Conservation (phyloP, 2,113 vertebrate genomes). For the Geothlypis trichas region DNA sequence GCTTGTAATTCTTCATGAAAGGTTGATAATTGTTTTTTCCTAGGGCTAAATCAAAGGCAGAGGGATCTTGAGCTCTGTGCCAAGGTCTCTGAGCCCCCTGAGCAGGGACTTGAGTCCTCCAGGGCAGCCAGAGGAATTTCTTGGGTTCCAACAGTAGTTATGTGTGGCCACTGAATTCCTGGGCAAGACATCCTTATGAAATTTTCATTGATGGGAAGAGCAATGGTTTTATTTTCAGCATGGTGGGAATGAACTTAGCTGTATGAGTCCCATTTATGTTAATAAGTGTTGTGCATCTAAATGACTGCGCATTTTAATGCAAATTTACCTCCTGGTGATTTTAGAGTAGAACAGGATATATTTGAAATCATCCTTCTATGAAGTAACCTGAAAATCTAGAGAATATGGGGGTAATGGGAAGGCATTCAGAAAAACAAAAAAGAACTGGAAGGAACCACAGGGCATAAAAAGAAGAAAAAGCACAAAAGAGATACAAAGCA, state of each 20-base stretch:
- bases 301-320: not conserved
- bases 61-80: too few relatives aligned
- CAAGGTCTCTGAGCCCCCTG: too few relatives aligned
- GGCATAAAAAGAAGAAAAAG: not conserved
- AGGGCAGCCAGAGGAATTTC: too few relatives aligned
- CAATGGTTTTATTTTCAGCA: constrained; percentile 16
- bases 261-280: not conserved
- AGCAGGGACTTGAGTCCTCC: too few relatives aligned
- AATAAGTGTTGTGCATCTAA: not conserved
- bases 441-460: not conserved
- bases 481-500: not conserved
- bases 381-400: not conserved
- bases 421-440: not conserved
- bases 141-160: not conserved
- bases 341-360: not conserved
- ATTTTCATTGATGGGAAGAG: not conserved
- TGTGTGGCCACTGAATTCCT: not conserved
- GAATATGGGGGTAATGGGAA: not conserved
- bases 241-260: not conserved
- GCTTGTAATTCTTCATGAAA: too few relatives aligned
- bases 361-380: constrained; percentile 9
- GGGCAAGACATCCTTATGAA: not conserved
- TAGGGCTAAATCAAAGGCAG: too few relatives aligned
- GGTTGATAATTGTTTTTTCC: too few relatives aligned
- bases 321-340: not conserved